A percentile compares a stretch with the other conserved stretches of the same genome.
phyloP scores from a whole-genome alignment of 2,888 invertebrate species.

The Chymomyza caudatula region DNA sequence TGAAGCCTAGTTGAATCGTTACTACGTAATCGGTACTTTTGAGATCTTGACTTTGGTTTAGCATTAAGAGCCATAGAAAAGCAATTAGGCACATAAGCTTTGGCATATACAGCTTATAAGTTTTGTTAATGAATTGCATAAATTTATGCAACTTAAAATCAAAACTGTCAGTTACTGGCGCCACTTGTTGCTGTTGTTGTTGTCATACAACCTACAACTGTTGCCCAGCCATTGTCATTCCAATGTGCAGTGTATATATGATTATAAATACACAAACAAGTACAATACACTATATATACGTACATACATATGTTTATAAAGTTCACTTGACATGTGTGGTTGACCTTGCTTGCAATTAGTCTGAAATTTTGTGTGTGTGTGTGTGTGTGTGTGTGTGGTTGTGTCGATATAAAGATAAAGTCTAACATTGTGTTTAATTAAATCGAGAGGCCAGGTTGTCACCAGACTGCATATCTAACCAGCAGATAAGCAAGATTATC shows the following conservation, averaged over 20 bases:
- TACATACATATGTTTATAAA: background rate
- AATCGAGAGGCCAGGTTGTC: background rate
- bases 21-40: too few relatives aligned
- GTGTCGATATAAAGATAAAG: conserved; percentile 5
- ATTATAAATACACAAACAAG: background rate
- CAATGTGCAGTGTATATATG: too few relatives aligned
- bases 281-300: background rate
- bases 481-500: background rate
- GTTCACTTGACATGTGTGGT: background rate
- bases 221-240: background rate
- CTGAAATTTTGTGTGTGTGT: background rate
- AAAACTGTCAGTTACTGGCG: background rate
- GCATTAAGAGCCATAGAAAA: conserved; percentile 5
- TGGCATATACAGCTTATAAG: background rate
- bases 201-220: background rate
- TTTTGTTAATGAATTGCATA: conserved; percentile 11
- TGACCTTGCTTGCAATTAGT: conserved; percentile 34
- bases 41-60: conserved; percentile 38
- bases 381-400: too few relatives aligned
- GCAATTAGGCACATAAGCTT: background rate
- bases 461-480: background rate
- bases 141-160: conserved; percentile 23
- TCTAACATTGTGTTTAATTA: background rate
- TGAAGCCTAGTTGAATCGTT: too few relatives aligned
- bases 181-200: conserved; percentile 3